Percentiles rank a stretch among this genome's conserved stretches.
Conservation (phyloP, 2,113 vertebrate species). For the Aphyosemion australe region DNA sequence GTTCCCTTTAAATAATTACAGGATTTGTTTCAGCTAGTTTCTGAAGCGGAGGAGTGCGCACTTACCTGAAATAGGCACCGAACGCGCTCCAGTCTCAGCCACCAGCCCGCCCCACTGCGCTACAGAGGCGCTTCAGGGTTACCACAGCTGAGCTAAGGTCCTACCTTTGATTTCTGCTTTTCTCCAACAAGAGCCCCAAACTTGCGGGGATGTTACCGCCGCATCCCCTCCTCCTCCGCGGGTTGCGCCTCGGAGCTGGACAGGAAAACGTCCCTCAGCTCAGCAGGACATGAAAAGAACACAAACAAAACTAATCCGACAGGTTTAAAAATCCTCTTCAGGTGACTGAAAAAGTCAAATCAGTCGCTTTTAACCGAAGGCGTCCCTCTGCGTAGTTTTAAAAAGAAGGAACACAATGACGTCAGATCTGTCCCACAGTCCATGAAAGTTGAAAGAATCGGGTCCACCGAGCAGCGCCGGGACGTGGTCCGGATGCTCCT, state of each 20-base stretch:
- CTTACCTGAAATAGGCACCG: constrained; percentile 71
- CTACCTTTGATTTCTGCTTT: constrained; percentile 51
- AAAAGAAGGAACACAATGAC: not conserved
- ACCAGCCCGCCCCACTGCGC: not conserved
- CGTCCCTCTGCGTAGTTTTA: constrained; percentile 26
- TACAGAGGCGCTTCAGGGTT: constrained; percentile 68
- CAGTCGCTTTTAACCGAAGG: constrained; percentile 18
- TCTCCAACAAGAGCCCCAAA: constrained; percentile 29
- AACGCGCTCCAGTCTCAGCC: constrained; percentile 17
- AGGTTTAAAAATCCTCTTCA: constrained; percentile 42
- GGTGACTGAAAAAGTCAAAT: constrained; percentile 3
- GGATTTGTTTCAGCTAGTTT: constrained; percentile 43
- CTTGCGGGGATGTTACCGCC: constrained; percentile 68
- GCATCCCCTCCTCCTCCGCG: constrained; percentile 51
- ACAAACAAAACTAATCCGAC: constrained; percentile 55
- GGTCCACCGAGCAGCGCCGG: constrained; percentile 24
- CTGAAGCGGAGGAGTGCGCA: constrained; percentile 35
- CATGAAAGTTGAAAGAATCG: constrained; percentile 43
- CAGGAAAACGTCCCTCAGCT: constrained; percentile 5
- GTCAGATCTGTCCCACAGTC: constrained; percentile 27
- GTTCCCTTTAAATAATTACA: constrained; percentile 55
- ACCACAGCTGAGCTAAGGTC: constrained; percentile 40
- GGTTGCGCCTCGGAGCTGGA: constrained; percentile 41
- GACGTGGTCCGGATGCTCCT: constrained; percentile 19
- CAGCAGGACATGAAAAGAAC: not conserved